phyloP scores from a whole-genome alignment of 2,797 vertebrate species.

The Mastacembelus armatus region DNA sequence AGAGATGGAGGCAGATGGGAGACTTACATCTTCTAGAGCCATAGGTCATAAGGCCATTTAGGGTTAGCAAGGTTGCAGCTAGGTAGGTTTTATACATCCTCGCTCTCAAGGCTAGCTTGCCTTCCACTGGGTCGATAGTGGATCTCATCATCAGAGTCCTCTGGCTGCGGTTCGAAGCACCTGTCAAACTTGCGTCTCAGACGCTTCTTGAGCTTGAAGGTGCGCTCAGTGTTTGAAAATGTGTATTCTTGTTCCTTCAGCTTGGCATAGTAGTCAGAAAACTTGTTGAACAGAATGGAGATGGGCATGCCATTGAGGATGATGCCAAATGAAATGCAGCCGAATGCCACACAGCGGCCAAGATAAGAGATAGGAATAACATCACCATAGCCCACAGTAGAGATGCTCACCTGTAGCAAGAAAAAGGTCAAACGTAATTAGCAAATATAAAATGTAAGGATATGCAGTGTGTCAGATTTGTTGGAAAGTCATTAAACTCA shows the following conservation, averaged over 20 bases:
- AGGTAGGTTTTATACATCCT: slow-evolving; percentile 50
- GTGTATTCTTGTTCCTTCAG: slow-evolving; percentile 89
- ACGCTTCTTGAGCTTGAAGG: slow-evolving; percentile 80
- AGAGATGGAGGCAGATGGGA: slow-evolving; percentile 53
- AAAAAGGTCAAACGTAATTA: slow-evolving; percentile 5
- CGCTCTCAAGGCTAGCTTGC: slow-evolving; percentile 20
- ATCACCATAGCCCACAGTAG: slow-evolving; percentile 93
- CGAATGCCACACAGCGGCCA: slow-evolving; percentile 89
- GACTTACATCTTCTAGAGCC: slow-evolving; percentile 43
- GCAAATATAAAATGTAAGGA: background rate
- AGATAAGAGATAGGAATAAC: slow-evolving; percentile 88
- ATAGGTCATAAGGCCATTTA: slow-evolving; percentile 64
- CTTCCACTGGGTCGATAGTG: slow-evolving; percentile 61
- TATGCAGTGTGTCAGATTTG: too few species aligned
- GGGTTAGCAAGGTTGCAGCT: slow-evolving; percentile 26
- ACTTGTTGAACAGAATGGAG: slow-evolving; percentile 95
- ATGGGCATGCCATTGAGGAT: slow-evolving; percentile 96
- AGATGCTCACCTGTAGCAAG: slow-evolving; percentile 90
- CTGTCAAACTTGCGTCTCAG: slow-evolving; percentile 74
- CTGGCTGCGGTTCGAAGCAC: slow-evolving; percentile 71
- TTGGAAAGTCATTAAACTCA: too few species aligned
- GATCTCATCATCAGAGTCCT: slow-evolving; percentile 72
- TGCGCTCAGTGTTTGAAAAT: slow-evolving; percentile 78
- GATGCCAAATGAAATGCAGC: slow-evolving; percentile 93
- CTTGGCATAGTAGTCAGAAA: slow-evolving; percentile 93